A percentile compares a stretch with the other conserved stretches of the same genome.
phyloP scores from a whole-genome alignment of 2,888 invertebrate genomes.

The Orchestes rusci region DNA sequence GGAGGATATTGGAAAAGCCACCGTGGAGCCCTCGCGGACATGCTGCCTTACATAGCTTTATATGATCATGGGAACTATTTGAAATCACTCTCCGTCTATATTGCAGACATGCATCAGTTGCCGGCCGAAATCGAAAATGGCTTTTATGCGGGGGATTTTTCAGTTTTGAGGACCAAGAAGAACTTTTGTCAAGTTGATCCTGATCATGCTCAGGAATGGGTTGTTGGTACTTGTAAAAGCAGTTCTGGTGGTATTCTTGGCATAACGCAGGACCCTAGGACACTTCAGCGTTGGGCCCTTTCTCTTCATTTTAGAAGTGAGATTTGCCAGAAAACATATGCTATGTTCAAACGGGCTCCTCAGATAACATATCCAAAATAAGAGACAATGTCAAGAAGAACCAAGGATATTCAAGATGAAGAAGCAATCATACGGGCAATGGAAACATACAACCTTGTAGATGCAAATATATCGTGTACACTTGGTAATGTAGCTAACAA shows the following conservation, averaged over 20 bases:
- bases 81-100: background rate
- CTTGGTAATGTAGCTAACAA: background rate
- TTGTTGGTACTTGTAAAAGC: background rate
- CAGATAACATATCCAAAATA: background rate
- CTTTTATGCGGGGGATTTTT: background rate
- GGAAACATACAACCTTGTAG: background rate
- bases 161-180: conserved; percentile 1
- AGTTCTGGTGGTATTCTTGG: conserved; percentile 1
- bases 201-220: conserved; percentile 3
- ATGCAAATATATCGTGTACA: background rate
- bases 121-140: background rate
- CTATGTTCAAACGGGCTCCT: background rate
- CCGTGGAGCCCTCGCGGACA: conserved; percentile 1
- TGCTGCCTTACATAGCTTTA: conserved; percentile 2
- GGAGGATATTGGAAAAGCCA: conserved; percentile 2
- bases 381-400: background rate
- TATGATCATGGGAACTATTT: conserved; percentile 2
- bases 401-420: background rate
- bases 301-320: background rate
- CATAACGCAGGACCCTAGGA: background rate
- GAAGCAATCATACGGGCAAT: background rate
- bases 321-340: background rate
- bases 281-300: conserved; percentile 1
- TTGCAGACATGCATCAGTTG: background rate
- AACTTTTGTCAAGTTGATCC: background rate